A percentile compares a stretch with the other conserved stretches of the same genome.
Conservation (phyloP, 2,113 vertebrate species). For the Tauraco erythrolophus region DNA sequence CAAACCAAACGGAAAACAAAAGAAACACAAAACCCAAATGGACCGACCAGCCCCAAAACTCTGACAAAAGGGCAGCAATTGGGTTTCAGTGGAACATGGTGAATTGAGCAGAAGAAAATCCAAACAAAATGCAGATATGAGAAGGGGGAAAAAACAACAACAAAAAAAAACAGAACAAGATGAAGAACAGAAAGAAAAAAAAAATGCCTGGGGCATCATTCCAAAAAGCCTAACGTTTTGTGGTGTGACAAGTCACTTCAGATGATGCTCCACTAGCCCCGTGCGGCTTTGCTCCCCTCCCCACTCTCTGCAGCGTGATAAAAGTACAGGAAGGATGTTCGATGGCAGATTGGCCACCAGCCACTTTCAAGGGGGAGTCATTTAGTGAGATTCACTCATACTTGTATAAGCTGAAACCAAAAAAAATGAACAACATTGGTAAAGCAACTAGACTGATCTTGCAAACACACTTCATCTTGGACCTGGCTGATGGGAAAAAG, state of each 20-base stretch:
- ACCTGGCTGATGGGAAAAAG: constrained; percentile 35
- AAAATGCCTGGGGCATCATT: background rate
- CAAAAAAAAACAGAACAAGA: background rate
- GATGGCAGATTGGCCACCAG: background rate
- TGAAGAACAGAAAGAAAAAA: constrained; percentile 27
- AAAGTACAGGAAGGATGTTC: constrained; percentile 50
- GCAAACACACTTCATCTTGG: constrained; percentile 13
- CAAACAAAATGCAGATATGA: background rate
- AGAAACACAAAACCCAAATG: background rate
- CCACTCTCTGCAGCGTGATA: background rate
- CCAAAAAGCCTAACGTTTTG: background rate
- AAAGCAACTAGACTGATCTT: background rate
- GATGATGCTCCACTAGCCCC: background rate
- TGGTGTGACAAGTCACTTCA: background rate
- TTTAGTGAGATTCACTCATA: constrained; percentile 56
- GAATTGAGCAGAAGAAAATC: background rate
- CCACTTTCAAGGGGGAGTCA: constrained; percentile 48
- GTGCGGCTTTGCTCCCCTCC: background rate
- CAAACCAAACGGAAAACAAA: background rate
- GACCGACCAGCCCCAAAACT: background rate
- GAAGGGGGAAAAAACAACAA: background rate
- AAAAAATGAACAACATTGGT: background rate
- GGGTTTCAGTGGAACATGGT: background rate
- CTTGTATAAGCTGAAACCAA: constrained; percentile 24
- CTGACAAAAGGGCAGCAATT: background rate